Conservation (phyloP, 2,113 vertebrate species). For the Hippocampus zosterae region DNA sequence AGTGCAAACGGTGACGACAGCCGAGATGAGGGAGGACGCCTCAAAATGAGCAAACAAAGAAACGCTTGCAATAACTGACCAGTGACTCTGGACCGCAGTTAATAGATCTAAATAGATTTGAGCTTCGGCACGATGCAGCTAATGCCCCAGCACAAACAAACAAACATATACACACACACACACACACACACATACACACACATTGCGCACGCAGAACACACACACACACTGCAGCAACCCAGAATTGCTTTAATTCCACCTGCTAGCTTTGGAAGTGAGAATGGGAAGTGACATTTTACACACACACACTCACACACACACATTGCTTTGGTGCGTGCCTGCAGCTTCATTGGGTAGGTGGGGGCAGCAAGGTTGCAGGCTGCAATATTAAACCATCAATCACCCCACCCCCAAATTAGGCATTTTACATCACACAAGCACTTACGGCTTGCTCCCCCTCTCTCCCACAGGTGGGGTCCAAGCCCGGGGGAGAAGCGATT, state of each 20-base stretch:
- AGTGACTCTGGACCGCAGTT: conserved; percentile 68
- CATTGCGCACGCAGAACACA: conserved; percentile 16
- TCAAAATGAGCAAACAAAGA: conserved; percentile 54
- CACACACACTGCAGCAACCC: conserved; percentile 55
- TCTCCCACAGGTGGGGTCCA: conserved; percentile 72
- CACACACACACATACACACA: conserved; percentile 26
- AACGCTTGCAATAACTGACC: conserved; percentile 70
- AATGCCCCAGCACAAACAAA: conserved; percentile 36
- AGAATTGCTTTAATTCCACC: conserved; percentile 75
- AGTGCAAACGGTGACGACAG: conserved; percentile 36
- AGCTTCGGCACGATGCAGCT: conserved; percentile 42
- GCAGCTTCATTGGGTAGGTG: conserved; percentile 78
- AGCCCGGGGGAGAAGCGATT: conserved; percentile 64
- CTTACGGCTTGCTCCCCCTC: conserved; percentile 55
- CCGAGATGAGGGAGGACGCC: conserved; percentile 39
- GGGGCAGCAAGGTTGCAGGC: conserved; percentile 78
- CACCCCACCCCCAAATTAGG: conserved; percentile 75
- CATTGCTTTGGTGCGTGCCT: conserved; percentile 68
- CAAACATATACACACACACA: conserved; percentile 20
- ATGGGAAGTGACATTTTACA: conserved; percentile 77
- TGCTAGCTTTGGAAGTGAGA: conserved; percentile 69
- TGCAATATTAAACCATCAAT: conserved; percentile 85
- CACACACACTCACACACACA: conserved; percentile 30
- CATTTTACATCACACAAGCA: conserved; percentile 76
- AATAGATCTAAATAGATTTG: conserved; percentile 72